A percentile compares a stretch with the other conserved stretches of the same genome.
Evolutionary conservation across 2,113 vertebrate species (phyloP).

Genomic region (Chunga burmeisteri): DNA sequence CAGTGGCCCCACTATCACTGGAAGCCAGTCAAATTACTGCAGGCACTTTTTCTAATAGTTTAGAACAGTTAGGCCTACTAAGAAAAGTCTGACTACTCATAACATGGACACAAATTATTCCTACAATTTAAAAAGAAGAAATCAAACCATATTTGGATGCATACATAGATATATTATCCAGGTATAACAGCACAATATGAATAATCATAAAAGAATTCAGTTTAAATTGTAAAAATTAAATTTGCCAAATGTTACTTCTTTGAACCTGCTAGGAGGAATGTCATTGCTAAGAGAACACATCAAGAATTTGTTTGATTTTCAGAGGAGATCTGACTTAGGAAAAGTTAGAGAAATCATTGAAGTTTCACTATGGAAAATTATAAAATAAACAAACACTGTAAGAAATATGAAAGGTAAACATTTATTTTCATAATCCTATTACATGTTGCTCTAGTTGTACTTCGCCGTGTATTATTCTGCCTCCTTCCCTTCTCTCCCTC

Average conservation of each 20-base stretch:
- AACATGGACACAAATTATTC: not conserved
- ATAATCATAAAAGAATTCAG: not conserved
- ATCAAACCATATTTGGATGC: not conserved
- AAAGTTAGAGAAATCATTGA: not conserved
- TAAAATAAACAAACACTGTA: not conserved
- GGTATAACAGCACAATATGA: not conserved
- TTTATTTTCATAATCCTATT: not conserved
- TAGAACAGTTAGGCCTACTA: not conserved
- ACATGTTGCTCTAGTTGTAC: not conserved
- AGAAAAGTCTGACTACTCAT: not conserved
- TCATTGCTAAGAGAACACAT: not conserved
- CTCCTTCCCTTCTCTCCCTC: not conserved
- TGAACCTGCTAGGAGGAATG: not conserved
- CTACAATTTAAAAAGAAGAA: not conserved
- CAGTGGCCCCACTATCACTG: not conserved
- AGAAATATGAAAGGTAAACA: not conserved
- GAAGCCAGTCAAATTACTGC: not conserved
- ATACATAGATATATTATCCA: not conserved
- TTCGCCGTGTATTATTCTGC: not conserved
- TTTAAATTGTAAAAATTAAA: not conserved
- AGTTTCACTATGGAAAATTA: not conserved
- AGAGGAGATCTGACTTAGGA: not conserved
- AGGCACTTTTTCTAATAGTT: not conserved
- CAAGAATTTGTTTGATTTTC: not conserved
- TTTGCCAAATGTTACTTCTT: not conserved